Evolutionary conservation across 2,888 invertebrate genomes (phyloP).

Genomic region (Belgica antarctica): DNA sequence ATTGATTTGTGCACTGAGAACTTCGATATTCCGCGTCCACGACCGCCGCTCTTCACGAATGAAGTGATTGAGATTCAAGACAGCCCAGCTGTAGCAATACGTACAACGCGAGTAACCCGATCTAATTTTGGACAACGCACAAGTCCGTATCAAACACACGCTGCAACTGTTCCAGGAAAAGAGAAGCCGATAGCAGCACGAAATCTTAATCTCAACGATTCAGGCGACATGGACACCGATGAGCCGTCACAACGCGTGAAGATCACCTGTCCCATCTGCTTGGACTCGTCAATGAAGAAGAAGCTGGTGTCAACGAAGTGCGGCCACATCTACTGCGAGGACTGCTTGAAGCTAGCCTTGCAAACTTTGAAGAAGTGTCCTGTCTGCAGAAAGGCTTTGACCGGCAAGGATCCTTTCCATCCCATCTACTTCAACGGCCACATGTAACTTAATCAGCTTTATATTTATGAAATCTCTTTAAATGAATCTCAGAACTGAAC

Average conservation of each 20-base stretch:
- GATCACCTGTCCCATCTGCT: slow-evolving; percentile 27
- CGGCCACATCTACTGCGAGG: slow-evolving; percentile 30
- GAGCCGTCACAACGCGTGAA: not conserved
- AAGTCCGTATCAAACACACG: no score
- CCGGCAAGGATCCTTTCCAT: no score
- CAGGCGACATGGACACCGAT: not conserved
- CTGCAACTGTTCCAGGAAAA: not conserved
- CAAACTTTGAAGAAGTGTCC: no score
- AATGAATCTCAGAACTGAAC: no score
- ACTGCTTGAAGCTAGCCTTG: no score
- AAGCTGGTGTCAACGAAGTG: not conserved
- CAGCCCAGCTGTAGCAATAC: not conserved
- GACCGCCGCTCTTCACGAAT: not conserved
- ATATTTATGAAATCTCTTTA: no score
- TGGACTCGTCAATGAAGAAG: not conserved
- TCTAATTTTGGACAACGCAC: not conserved
- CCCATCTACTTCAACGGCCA: no score
- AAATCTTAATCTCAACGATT: not conserved
- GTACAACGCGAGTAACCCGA: no score
- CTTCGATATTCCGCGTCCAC: not conserved
- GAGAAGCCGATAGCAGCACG: not conserved
- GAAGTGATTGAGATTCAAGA: not conserved
- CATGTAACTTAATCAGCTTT: no score
- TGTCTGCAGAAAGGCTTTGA: no score
- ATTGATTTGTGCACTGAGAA: slow-evolving; percentile 31